Conservation (phyloP, 2,888 invertebrate genomes). For the Ochropleura leucogaster region DNA sequence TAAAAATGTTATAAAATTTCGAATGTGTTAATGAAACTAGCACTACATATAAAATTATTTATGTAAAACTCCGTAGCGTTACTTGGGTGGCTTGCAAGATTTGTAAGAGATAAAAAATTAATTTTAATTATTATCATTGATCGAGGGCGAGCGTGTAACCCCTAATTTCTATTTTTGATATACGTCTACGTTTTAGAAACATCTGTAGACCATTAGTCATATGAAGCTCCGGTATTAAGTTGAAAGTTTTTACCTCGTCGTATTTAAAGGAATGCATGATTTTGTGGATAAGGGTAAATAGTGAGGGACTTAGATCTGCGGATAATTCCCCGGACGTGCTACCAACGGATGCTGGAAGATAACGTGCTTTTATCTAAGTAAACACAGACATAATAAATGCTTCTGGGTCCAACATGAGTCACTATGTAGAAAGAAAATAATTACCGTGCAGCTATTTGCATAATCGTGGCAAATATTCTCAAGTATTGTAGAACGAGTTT, state of each 20-base stretch:
- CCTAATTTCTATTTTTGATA: constrained; percentile 88
- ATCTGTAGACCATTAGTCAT: constrained; percentile 86
- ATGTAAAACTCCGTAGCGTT: constrained; percentile 71
- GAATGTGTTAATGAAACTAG: constrained; percentile 58
- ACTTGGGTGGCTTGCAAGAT: constrained; percentile 86
- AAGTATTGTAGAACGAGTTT: constrained; percentile 12
- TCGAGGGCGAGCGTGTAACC: constrained; percentile 83
- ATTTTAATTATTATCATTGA: constrained; percentile 86
- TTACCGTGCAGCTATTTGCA: constrained; percentile 62
- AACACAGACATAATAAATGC: constrained; percentile 65
- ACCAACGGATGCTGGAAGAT: constrained; percentile 69
- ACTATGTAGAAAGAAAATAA: constrained; percentile 57
- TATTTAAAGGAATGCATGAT: constrained; percentile 69
- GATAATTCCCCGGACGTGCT: constrained; percentile 79
- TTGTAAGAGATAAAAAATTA: constrained; percentile 78
- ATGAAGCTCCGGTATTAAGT: constrained; percentile 77
- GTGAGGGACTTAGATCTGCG: constrained; percentile 70
- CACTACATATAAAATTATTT: constrained; percentile 63
- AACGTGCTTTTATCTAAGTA: constrained; percentile 69
- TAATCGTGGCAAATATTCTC: constrained; percentile 41
- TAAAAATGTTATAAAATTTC: constrained; percentile 55
- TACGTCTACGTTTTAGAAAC: constrained; percentile 73
- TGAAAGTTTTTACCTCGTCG: constrained; percentile 59
- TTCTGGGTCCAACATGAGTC: constrained; percentile 58
- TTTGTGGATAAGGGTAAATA: constrained; percentile 67